Conservation (phyloP, 2,888 invertebrate genomes). For the Sepiola atlantica region DNA sequence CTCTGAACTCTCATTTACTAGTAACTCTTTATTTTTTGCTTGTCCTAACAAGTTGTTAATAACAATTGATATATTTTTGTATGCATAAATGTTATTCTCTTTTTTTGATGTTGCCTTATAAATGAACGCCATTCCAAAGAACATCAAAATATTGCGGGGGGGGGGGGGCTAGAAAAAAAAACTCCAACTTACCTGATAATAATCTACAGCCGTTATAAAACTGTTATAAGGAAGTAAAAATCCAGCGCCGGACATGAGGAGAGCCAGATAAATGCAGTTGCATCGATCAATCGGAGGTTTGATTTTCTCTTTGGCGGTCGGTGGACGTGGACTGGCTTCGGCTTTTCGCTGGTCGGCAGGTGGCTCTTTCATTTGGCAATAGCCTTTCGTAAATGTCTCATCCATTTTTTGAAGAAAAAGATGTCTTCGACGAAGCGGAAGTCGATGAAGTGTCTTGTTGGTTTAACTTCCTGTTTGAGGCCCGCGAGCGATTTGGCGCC, state of each 20-base stretch:
- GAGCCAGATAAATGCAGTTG: slow-evolving; percentile 83
- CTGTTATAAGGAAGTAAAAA: slow-evolving; percentile 94
- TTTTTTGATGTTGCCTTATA: too few relatives aligned
- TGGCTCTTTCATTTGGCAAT: slow-evolving; percentile 53
- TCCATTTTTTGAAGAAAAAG: slow-evolving; percentile 49
- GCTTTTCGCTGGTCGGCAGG: slow-evolving; percentile 42
- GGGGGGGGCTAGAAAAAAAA: not conserved
- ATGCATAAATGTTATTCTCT: too few relatives aligned
- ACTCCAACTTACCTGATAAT: slow-evolving; percentile 81
- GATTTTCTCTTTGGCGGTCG: slow-evolving; percentile 49
- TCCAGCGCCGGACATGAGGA: slow-evolving; percentile 90
- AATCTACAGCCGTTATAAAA: slow-evolving; percentile 94
- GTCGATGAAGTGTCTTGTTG: not conserved
- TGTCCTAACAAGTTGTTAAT: too few relatives aligned
- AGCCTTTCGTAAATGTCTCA: slow-evolving; percentile 53
- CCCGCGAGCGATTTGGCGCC: not conserved
- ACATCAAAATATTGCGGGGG: too few relatives aligned
- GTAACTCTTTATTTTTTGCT: too few relatives aligned
- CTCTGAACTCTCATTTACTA: too few relatives aligned
- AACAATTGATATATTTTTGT: too few relatives aligned
- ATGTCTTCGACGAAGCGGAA: not conserved
- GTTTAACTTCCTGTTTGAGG: not conserved
- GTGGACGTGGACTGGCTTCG: slow-evolving; percentile 34
- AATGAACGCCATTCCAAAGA: too few relatives aligned
- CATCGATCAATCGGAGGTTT: slow-evolving; percentile 71